These are phyloP conservation scores for Seladonia tumulorum DNA, from an alignment of 2,888 invertebrate genomes.

Conservation along the genomic window DNA sequence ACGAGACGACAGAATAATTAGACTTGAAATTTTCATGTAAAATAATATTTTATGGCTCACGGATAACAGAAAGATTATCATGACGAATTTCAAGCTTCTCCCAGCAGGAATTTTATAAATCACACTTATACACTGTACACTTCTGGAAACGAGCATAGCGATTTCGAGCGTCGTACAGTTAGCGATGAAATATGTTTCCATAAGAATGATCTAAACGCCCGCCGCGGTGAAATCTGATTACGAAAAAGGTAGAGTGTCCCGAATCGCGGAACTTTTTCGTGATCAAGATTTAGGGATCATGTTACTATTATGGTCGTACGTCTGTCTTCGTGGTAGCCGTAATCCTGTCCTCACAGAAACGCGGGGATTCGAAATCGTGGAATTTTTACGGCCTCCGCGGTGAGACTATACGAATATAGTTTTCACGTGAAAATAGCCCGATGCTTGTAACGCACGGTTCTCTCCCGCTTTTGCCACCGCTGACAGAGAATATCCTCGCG, in stretches of 20 bases:
- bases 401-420: not conserved
- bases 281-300: constrained; percentile 14
- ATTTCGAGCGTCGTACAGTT: not conserved
- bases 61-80: not conserved
- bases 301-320: constrained; percentile 6
- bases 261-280: constrained; percentile 12
- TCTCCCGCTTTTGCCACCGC: not conserved
- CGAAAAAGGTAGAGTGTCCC: not conserved
- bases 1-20: no score
- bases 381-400: not conserved
- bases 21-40: no score
- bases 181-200: not conserved
- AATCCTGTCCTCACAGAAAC: not conserved
- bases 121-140: not conserved
- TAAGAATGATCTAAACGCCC: not conserved
- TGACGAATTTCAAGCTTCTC: not conserved
- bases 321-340: not conserved
- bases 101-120: not conserved
- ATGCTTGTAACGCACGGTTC: not conserved
- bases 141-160: not conserved
- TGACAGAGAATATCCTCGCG: not conserved
- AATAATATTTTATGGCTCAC: no score
- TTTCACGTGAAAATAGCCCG: not conserved
- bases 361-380: not conserved
- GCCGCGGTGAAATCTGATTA: constrained; percentile 11